Percentiles rank a stretch among this genome's conserved stretches.
These are phyloP conservation scores for Neolamprologus sp. DNA, from an alignment of 2,113 vertebrate species.

Conservation along the genomic window DNA sequence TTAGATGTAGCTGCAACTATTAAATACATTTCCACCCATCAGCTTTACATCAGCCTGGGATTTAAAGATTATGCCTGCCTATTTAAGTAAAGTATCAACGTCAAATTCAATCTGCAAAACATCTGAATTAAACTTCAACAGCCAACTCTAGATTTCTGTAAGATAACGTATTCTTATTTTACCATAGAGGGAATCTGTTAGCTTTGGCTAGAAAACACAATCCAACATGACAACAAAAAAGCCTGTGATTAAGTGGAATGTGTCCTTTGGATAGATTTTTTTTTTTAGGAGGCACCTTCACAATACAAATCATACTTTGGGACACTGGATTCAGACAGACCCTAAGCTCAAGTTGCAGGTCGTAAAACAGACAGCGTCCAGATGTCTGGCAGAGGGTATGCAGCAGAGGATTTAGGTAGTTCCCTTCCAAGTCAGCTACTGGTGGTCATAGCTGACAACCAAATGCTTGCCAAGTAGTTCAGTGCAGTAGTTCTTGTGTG, in stretches of 20 bases:
- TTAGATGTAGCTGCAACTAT: neutral
- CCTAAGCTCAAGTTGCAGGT: slow-evolving; percentile 45
- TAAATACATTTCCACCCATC: neutral
- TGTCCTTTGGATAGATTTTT: neutral
- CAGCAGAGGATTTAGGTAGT: neutral
- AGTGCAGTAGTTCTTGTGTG: neutral
- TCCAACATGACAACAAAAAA: neutral
- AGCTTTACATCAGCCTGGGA: neutral
- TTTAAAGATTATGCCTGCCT: neutral
- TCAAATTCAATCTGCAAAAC: slow-evolving; percentile 1
- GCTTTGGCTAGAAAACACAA: neutral
- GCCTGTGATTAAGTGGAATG: slow-evolving; percentile 8
- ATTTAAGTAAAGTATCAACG: neutral
- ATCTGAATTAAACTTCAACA: neutral
- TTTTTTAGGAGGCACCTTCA: neutral
- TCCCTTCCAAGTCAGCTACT: slow-evolving; percentile 6
- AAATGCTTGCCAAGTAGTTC: neutral
- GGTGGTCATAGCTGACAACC: neutral
- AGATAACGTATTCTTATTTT: neutral
- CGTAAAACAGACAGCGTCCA: slow-evolving; percentile 56
- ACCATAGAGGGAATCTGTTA: neutral
- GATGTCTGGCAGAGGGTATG: slow-evolving; percentile 51
- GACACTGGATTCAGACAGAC: slow-evolving; percentile 18
- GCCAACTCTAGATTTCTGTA: neutral
- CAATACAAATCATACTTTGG: slow-evolving; percentile 31